Evolutionary conservation across 1,140 invertebrate species (phyloP), one percentile per base, ranked within the genome.

Genomic region (Heliconius himera): DNA sequence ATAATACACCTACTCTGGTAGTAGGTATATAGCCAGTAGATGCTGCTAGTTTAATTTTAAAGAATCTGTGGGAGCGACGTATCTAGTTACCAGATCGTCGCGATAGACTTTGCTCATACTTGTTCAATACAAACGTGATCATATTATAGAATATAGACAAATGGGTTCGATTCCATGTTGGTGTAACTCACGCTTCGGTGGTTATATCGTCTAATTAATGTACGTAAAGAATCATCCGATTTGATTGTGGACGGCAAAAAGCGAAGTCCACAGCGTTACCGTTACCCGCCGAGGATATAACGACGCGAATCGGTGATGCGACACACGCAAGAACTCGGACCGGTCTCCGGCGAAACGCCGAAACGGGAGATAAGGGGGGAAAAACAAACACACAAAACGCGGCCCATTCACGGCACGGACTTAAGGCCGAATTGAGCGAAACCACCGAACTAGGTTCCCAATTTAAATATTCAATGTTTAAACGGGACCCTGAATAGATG

Each of bases 291-390:
- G 84, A 74, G 78, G 80, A 74, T 84, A 83, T 84, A 86, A 89
- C 87, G 89, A 88, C 85, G 87, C 84, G 89, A 85, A 88, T 88
- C 79, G 83, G 81, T 84, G 82, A 89, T 85, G 88, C 87, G 89
- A 87, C 85, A 85, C 87, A 88, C 88, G 87, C 87, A 90, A 91
- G 88, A 89, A 90, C 33, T 81, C 73, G 81, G 84, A 87, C 90
- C 85, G 87, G 88, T 87, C 84, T 76, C 76, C 71, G 76, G 79
- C 86, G 86, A 85, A 87, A 84, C 88, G 81, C 86, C 87, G 80
- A 88, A 89, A 90, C 87, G 81, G 87, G 82, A 86, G 87, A 85
- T 83, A 86, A 87, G 83, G 78, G 85, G 82, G 78, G 85, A 81
- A 87, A 91, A 90, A 90, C 86, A 89, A 89, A 86, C 87, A 85